Conservation (phyloP, 1,140 invertebrate genomes). For the Zophobas atratus region DNA sequence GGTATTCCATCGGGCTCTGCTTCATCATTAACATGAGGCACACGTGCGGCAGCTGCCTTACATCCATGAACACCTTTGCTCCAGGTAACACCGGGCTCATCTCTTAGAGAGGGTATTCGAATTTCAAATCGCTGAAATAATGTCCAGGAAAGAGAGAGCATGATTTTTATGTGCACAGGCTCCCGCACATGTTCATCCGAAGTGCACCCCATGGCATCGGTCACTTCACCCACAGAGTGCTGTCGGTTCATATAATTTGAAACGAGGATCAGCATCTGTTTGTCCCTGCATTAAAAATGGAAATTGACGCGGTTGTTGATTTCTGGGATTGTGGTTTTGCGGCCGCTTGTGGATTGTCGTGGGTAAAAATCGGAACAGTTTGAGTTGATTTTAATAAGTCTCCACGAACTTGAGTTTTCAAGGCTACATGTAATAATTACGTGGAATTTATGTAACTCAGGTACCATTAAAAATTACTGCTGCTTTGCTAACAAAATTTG, state of each 20-base stretch:
- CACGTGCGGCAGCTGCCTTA: constrained; percentile 50
- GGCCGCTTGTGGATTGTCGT: neutral
- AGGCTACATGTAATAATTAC: too few species aligned
- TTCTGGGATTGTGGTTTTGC: neutral
- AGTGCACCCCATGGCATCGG: neutral
- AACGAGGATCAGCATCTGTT: neutral
- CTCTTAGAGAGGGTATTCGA: neutral
- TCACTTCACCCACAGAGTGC: neutral
- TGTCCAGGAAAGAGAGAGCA: constrained; percentile 3
- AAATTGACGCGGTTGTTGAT: neutral
- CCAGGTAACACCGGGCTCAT: constrained; percentile 37
- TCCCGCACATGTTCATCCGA: neutral
- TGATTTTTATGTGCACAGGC: neutral
- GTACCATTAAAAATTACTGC: too few species aligned
- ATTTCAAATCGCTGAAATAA: constrained; percentile 3
- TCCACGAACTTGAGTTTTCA: too few species aligned
- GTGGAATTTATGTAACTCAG: too few species aligned
- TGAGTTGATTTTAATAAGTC: too few species aligned
- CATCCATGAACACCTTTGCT: constrained; percentile 42
- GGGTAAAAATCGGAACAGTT: too few species aligned
- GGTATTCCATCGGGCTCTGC: constrained; percentile 25
- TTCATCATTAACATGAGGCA: constrained; percentile 47
- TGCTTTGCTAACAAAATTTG: too few species aligned
- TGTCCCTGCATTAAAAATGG: constrained; percentile 1
- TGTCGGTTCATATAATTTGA: neutral